A percentile compares a stretch with the other conserved stretches of the same genome.
phyloP scores from a whole-genome alignment of 2,797 vertebrate genomes.

The Salarias fasciatus region DNA sequence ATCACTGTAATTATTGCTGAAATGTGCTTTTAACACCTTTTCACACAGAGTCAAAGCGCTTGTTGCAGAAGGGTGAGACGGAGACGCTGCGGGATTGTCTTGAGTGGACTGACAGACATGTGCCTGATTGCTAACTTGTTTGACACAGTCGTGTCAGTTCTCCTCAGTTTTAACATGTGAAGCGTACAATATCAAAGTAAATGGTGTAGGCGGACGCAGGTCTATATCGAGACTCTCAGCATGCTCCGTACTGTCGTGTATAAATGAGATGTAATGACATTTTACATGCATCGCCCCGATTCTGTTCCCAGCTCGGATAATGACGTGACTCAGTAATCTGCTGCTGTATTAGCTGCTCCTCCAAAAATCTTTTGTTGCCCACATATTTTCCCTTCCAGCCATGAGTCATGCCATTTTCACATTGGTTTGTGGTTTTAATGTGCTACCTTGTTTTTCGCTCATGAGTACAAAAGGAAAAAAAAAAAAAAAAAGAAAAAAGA shows the following conservation, averaged over 20 bases:
- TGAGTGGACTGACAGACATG: not conserved
- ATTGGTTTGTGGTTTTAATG: slow-evolving; percentile 16
- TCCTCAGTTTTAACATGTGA: not conserved
- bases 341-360: slow-evolving; percentile 24
- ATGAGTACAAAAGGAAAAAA: too few relatives aligned
- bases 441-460: slow-evolving; percentile 29
- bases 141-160: not conserved
- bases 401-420: slow-evolving; percentile 46
- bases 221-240: not conserved
- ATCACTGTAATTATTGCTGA: not conserved
- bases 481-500: not conserved
- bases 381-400: slow-evolving; percentile 44
- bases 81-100: not conserved
- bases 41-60: slow-evolving; percentile 15
- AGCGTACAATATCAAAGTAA: not conserved
- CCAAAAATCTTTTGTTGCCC: slow-evolving; percentile 38
- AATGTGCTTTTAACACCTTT: not conserved
- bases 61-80: slow-evolving; percentile 2
- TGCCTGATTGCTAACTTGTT: not conserved
- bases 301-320: slow-evolving; percentile 24
- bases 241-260: not conserved
- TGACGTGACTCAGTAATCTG: slow-evolving; percentile 42
- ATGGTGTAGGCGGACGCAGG: not conserved
- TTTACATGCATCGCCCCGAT: not conserved
- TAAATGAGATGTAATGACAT: slow-evolving; percentile 16